Conservation (phyloP, 2,113 vertebrate genomes). For the Corythoichthys intestinalis region DNA sequence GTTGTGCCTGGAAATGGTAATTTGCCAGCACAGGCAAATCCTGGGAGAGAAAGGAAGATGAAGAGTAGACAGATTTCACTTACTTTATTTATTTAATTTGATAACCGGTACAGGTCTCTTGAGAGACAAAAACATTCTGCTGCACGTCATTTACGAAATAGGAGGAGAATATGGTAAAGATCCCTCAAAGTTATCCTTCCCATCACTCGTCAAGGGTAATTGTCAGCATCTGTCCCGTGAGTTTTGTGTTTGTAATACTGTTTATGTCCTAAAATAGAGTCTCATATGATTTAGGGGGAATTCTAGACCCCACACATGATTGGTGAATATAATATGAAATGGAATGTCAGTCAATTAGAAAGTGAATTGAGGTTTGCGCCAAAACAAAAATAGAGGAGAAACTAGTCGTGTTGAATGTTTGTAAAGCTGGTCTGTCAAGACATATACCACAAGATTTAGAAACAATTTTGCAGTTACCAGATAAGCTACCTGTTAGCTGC, state of each 20-base stretch:
- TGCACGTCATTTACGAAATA: slow-evolving; percentile 45
- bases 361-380: no score
- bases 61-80: slow-evolving; percentile 74
- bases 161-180: slow-evolving; percentile 40
- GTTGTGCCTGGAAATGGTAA: slow-evolving; percentile 69
- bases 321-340: no score
- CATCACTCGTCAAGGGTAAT: not conserved
- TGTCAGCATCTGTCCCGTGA: not conserved
- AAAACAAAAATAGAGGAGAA: no score
- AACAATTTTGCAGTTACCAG: no score
- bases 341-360: no score
- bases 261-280: not conserved
- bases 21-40: slow-evolving; percentile 67
- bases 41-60: slow-evolving; percentile 65
- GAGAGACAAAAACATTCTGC: slow-evolving; percentile 60
- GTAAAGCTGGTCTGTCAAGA: no score
- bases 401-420: no score
- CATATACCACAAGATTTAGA: no score
- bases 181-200: slow-evolving; percentile 49
- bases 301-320: not conserved
- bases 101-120: slow-evolving; percentile 70
- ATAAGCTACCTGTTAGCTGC: no score
- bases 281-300: not conserved
- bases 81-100: slow-evolving; percentile 76
- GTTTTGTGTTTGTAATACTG: not conserved